Conservation (phyloP, 2,888 invertebrate genomes). For the Epinotia nisella region DNA sequence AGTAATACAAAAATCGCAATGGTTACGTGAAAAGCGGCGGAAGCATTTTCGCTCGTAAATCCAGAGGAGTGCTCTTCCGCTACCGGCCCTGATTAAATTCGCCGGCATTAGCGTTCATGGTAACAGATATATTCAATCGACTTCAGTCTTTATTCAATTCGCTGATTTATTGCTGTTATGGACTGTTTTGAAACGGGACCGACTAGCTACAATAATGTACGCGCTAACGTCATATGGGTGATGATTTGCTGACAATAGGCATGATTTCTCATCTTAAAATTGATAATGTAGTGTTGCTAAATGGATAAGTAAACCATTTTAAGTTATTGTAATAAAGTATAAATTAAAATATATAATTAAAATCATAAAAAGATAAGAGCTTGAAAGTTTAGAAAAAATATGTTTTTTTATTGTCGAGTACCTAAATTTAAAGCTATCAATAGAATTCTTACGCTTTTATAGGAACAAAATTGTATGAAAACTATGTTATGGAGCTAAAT, state of each 20-base stretch:
- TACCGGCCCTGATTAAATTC: conserved; percentile 69
- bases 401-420: too few relatives aligned
- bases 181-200: conserved; percentile 15
- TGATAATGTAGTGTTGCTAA: too few relatives aligned
- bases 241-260: conserved; percentile 13
- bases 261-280: too few relatives aligned
- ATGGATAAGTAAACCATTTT: too few relatives aligned
- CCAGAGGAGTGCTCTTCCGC: conserved; percentile 63
- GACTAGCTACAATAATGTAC: conserved; percentile 18
- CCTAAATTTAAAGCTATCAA: too few relatives aligned
- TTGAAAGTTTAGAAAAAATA: too few relatives aligned
- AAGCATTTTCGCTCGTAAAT: conserved; percentile 73
- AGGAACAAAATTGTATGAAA: too few relatives aligned
- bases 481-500: too few relatives aligned
- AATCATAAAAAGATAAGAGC: too few relatives aligned
- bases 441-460: too few relatives aligned
- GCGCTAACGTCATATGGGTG: conserved; percentile 21
- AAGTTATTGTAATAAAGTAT: too few relatives aligned
- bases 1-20: conserved; percentile 45
- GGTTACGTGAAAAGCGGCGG: conserved; percentile 60
- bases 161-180: conserved; percentile 57
- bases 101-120: conserved; percentile 69
- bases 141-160: conserved; percentile 59
- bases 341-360: too few relatives aligned
- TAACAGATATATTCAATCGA: conserved; percentile 68